These are phyloP conservation scores for Stenodera caucasica DNA, from an alignment of 2,888 invertebrate genomes.

Conservation along the genomic window DNA sequence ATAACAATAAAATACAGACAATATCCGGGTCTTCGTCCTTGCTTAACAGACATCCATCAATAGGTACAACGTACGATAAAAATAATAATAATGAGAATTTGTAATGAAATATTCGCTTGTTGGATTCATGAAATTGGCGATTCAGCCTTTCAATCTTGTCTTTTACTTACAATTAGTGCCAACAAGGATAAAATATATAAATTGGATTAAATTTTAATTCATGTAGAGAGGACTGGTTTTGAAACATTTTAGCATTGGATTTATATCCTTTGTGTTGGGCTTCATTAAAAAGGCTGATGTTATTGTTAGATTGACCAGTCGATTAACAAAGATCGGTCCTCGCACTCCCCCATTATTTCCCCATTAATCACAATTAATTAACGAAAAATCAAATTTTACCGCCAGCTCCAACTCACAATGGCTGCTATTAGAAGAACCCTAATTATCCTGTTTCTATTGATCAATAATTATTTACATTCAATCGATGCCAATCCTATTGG, in stretches of 20 bases:
- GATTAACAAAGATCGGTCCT: not conserved
- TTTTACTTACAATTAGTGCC: not conserved
- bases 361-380: no score
- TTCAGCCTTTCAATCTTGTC: not conserved
- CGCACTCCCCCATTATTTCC: not conserved
- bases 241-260: not conserved
- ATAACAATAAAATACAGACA: conserved; percentile 19
- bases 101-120: not conserved
- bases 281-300: not conserved
- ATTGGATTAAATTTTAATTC: not conserved
- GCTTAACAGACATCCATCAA: conserved; percentile 28
- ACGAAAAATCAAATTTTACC: not conserved
- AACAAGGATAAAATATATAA: conserved; percentile 4
- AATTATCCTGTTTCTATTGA: conserved; percentile 25
- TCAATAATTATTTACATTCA: conserved; percentile 18
- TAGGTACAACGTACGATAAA: not conserved
- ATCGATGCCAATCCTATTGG: conserved; percentile 39
- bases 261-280: not conserved
- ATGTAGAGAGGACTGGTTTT: not conserved
- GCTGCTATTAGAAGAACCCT: conserved; percentile 22
- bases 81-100: not conserved
- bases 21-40: conserved; percentile 43
- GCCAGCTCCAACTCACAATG: conserved; percentile 23
- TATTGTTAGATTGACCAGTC: not conserved
- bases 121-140: not conserved